These are phyloP conservation scores for Urocolius indicus DNA, from an alignment of 2,113 vertebrate genomes.

Conservation along the genomic window DNA sequence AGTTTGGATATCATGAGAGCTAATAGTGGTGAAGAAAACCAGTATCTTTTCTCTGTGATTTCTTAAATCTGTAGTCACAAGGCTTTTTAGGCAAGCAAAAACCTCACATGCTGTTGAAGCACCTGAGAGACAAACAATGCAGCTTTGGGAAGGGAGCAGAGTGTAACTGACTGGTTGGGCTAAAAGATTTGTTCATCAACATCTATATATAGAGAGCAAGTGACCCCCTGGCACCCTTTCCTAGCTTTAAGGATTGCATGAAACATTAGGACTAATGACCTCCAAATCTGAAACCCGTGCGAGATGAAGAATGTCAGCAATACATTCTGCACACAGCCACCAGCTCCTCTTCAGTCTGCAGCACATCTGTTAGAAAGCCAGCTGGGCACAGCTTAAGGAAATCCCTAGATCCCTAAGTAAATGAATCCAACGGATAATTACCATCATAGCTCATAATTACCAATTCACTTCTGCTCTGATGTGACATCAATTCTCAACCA, in stretches of 20 bases:
- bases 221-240: not conserved
- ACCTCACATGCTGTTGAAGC: not conserved
- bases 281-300: not conserved
- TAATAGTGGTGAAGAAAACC: not conserved
- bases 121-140: not conserved
- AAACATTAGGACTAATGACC: not conserved
- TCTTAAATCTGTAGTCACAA: not conserved
- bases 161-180: not conserved
- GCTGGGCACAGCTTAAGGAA: not conserved
- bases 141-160: not conserved
- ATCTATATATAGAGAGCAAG: accelerated
- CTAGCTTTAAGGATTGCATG: not conserved
- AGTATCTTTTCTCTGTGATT: not conserved
- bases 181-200: not conserved
- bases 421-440: not conserved
- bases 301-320: not conserved
- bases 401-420: not conserved
- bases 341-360: not conserved
- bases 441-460: not conserved
- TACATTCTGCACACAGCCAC: not conserved
- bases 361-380: not conserved
- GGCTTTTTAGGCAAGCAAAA: not conserved
- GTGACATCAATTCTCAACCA: not conserved
- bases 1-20: not conserved
- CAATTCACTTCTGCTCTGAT: not conserved